Evolutionary conservation across 2,888 invertebrate species (phyloP), one percentile per base, ranked within the genome.

Genomic region (Phania funesta): DNA sequence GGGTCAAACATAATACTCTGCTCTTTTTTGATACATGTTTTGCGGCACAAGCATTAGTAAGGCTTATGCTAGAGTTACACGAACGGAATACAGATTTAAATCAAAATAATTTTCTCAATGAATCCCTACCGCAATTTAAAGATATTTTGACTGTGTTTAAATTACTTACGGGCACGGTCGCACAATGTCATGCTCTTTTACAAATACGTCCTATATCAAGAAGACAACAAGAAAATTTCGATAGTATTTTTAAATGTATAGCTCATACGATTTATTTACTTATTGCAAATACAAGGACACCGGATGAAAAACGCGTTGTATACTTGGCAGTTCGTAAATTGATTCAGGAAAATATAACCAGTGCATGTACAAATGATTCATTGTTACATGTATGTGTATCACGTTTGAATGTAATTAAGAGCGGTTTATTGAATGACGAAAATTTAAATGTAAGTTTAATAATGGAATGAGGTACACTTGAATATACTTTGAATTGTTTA

Each of bases 331-430:
- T 95, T 13, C 92, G 92, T 32, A 86, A 86, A 56, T 84, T 88
- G 22, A 87, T 89, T 24, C 92, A 92, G 68, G 91, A 92, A 80
- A 94, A 95, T 90, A 94, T 95, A 67, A 93, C 93, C 83, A 95
- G 95, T 86, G 93, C 94, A 8, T 92, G 92, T 87, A 93, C 94
- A 75, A 95, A 95, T 80, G 96, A 97, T 90, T 94, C 96, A n/a
- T 92, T 97, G 84, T 93, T 98, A 80, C 98, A 98, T 92, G 92
- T 97, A 84, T 95, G 95, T 87, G 95, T 95, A 74, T 95, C 95
- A 48, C 94, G 94, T 84, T 92, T 94, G 84, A 96, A 96, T 91
- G 94, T 94, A 13, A 94, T 96, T 85, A 94, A 94, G 88, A 95
- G 95, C 88, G 94, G 94, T 85, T 95, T 96, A 91, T 95, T 95